Evolutionary conservation across 2,113 vertebrate genomes (phyloP).

Genomic region (Galemys pyrenaicus): DNA sequence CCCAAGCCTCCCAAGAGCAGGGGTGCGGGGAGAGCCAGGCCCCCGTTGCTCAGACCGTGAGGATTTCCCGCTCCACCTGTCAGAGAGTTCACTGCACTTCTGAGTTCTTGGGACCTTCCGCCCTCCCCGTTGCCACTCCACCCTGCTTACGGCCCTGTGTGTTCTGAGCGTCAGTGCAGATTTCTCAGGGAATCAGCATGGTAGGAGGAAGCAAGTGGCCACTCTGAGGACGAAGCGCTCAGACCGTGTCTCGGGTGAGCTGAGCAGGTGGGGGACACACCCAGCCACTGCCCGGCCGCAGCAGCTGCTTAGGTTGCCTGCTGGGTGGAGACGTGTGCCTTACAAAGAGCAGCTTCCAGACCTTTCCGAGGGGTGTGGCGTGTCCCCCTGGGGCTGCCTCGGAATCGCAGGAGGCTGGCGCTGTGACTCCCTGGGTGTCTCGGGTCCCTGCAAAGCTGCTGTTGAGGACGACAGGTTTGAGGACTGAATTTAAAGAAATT

Average conservation of each 20-base stretch:
- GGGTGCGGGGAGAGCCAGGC: too few relatives aligned
- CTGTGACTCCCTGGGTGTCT: background rate
- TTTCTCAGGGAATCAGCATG: background rate
- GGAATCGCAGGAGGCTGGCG: background rate
- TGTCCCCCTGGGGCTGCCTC: fast-evolving
- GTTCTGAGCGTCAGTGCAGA: background rate
- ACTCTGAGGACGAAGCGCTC: background rate
- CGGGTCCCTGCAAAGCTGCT: background rate
- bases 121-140: too few relatives aligned
- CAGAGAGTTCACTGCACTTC: background rate
- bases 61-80: background rate
- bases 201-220: background rate
- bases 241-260: background rate
- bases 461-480: background rate
- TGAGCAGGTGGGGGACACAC: fast-evolving
- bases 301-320: background rate
- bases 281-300: background rate
- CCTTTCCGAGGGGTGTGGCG: background rate
- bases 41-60: background rate
- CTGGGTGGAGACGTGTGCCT: background rate
- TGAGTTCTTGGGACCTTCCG: background rate
- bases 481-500: background rate
- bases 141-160: background rate
- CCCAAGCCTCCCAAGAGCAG: background rate
- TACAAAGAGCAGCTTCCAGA: background rate